phyloP scores from a whole-genome alignment of 2,113 vertebrate genomes.

The Noctilio leporinus region DNA sequence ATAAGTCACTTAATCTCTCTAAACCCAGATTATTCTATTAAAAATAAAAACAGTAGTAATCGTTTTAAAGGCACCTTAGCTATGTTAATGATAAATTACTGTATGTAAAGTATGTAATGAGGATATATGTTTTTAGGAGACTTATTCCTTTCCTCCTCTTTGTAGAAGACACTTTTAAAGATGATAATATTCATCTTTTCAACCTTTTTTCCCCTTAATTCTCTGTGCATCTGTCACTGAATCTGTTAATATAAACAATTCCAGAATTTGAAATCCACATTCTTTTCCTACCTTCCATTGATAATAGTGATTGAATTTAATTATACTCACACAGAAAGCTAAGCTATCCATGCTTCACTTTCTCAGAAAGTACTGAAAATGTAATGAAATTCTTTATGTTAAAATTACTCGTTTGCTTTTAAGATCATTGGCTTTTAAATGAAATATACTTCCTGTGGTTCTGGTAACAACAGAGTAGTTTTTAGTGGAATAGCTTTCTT shows the following conservation, averaged over 20 bases:
- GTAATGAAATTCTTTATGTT: background rate
- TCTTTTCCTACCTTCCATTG: background rate
- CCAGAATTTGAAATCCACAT: background rate
- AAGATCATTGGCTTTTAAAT: background rate
- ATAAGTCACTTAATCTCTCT: background rate
- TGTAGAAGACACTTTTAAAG: background rate
- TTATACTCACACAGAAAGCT: background rate
- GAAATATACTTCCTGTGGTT: background rate
- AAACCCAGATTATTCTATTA: background rate
- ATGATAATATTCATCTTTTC: background rate
- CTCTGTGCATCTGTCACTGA: background rate
- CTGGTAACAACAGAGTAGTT: background rate
- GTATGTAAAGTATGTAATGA: background rate
- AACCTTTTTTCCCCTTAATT: accelerated
- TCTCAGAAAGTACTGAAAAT: background rate
- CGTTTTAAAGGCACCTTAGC: background rate
- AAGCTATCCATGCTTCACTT: background rate
- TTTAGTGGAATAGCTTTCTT: background rate
- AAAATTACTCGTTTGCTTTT: background rate
- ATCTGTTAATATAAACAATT: background rate
- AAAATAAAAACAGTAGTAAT: background rate
- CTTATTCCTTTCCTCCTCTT: background rate
- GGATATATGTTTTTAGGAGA: background rate
- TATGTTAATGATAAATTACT: background rate
- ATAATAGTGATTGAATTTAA: background rate